Base-by-base conservation (phyloP, 2,797 vertebrate genomes). In the Microctenopoma stevenorrisi region DNA sequence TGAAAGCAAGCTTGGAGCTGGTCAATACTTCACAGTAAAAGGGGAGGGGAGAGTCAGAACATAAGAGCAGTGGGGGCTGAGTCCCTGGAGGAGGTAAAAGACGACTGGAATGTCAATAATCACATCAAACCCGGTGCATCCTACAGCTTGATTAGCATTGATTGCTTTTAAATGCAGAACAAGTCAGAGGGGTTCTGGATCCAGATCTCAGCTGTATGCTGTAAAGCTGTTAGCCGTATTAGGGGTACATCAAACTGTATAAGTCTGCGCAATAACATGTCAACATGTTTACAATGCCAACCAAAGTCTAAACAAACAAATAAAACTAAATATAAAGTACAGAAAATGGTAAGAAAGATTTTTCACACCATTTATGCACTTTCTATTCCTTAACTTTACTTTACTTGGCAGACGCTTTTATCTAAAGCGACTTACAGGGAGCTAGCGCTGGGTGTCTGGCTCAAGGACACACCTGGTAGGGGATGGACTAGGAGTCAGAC, bases 51-150 rank as follows among this genome's bases (percentile, higher is more conserved):
- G 72, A 76, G 82, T 86, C 79, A 76, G 61, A 83, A 49, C 67
- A 82, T 81, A 79, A 68, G 79, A 80, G 75, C 64, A 76, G 49
- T 55, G 72, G 70, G 68, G 74, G 72, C 80, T 63, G 60, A 51
- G 61, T 90, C 81, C 68, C 78, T 13, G 8, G 81, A 84, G 78
- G 74, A 82, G 40, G 54, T 76, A 68, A 59, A 65, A 72, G 72
- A 85, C 28, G 78, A 78, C 73, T 79, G 55, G 86, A 90, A 90
- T 92, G 79, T 89, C 82, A 91, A 91, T 92, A 91, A 90, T 91
- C 83, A 81, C 85, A 91, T 93, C 84, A 93, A 84, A 90, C 82
- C 70, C 80, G 63, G 74, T 50, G 82, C 84, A 78, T 86, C 82
- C 83, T 68, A 64, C 78, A 70, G 68, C 77, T 88, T 89, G 79